Evolutionary conservation across 2,113 vertebrate species (phyloP).

Genomic region (Hassar affinis): DNA sequence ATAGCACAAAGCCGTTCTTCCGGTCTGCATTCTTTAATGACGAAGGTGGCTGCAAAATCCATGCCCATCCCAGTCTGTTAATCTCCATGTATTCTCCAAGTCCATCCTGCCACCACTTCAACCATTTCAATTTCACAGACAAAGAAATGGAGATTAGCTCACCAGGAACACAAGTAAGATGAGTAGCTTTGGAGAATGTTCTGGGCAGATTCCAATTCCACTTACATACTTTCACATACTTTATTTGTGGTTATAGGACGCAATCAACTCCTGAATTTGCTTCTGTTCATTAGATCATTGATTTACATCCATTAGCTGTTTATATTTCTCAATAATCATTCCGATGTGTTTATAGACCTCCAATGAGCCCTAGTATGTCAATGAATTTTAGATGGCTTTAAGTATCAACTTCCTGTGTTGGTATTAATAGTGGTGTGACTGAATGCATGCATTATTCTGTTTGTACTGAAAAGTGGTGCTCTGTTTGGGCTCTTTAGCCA

Average conservation of each 20-base stretch:
- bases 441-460: too few species aligned
- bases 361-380: conserved; percentile 59
- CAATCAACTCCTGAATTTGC: conserved; percentile 64
- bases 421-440: conserved; percentile 49
- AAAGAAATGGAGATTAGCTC: conserved; percentile 55
- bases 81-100: conserved; percentile 60
- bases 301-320: conserved; percentile 68
- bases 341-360: conserved; percentile 62
- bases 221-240: not conserved
- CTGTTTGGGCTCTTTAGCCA: not conserved
- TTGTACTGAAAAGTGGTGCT: not conserved
- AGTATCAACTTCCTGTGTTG: conserved; percentile 67
- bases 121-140: conserved; percentile 53
- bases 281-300: conserved; percentile 64
- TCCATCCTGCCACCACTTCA: conserved; percentile 54
- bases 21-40: not conserved
- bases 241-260: conserved; percentile 42
- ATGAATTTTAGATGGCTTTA: conserved; percentile 57
- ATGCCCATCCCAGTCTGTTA: conserved; percentile 38
- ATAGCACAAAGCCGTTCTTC: not conserved
- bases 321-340: conserved; percentile 58
- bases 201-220: not conserved
- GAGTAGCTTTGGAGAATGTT: conserved; percentile 63
- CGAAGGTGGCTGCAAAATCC: conserved; percentile 21
- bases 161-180: conserved; percentile 65